phyloP scores from a whole-genome alignment of 2,888 invertebrate species.

The Lasioglossum zephyrum region DNA sequence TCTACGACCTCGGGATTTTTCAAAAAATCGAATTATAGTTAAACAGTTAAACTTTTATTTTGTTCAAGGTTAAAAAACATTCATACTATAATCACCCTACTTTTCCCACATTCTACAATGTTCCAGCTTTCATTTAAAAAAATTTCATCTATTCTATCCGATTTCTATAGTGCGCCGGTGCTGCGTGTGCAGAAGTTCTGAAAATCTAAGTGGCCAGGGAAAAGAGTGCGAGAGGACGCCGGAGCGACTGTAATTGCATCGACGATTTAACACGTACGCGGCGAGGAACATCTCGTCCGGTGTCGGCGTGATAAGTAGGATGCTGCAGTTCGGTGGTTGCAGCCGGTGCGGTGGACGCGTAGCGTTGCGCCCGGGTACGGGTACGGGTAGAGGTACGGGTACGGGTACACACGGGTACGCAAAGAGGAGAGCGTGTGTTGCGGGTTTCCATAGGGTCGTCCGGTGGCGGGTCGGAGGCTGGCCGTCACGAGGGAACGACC shows the following conservation, averaged over 20 bases:
- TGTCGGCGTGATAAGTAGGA: conserved; percentile 70
- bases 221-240: conserved; percentile 14
- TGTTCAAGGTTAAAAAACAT: no score
- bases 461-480: conserved; percentile 62
- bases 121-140: no score
- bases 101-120: no score
- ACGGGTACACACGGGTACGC: conserved; percentile 26
- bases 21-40: no score
- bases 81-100: no score
- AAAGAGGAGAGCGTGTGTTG: conserved; percentile 64
- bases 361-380: conserved; percentile 20
- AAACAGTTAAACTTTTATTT: no score
- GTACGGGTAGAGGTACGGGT: background rate
- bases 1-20: no score
- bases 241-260: conserved; percentile 40
- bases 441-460: conserved; percentile 72
- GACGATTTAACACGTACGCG: conserved; percentile 58
- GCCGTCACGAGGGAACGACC: conserved; percentile 51
- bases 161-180: background rate
- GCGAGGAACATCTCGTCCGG: conserved; percentile 42
- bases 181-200: background rate
- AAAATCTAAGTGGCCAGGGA: conserved; percentile 10
- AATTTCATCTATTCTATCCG: no score
- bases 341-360: conserved; percentile 53
- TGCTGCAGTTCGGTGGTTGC: conserved; percentile 64